Conservation (phyloP, 2,113 vertebrate species). For the Irena cyanogastra region DNA sequence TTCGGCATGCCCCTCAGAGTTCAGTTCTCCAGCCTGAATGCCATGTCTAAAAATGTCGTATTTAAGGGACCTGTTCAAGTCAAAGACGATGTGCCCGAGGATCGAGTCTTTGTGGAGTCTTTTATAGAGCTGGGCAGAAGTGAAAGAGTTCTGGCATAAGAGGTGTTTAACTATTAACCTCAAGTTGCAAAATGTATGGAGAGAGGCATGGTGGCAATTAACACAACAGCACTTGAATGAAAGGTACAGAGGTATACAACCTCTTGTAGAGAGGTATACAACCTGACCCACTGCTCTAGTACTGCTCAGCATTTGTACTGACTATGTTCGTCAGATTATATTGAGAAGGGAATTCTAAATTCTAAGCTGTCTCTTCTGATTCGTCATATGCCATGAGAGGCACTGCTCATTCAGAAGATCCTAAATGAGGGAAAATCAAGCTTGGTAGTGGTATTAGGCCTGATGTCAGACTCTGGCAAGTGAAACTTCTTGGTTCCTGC, state of each 20-base stretch:
- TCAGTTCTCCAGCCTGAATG: background rate
- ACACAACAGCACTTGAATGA: background rate
- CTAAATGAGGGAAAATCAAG: background rate
- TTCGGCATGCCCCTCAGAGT: accelerated
- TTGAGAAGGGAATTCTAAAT: background rate
- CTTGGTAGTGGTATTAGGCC: background rate
- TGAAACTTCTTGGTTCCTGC: background rate
- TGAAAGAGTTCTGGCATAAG: background rate
- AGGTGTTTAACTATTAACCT: background rate
- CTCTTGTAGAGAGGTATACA: accelerated
- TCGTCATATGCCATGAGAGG: background rate
- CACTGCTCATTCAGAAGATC: background rate
- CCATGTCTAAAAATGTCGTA: background rate
- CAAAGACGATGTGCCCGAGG: background rate
- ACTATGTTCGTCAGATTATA: background rate
- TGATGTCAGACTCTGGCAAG: background rate
- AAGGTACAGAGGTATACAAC: accelerated
- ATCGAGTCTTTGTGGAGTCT: background rate
- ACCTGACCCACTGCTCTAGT: background rate
- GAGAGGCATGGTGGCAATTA: background rate
- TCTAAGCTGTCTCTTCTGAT: background rate
- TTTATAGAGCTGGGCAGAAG: background rate
- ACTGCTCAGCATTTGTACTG: background rate
- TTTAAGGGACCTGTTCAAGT: background rate
- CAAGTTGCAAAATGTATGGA: background rate